These are phyloP conservation scores for Vanessa cardui DNA, from an alignment of 2,888 invertebrate genomes.

Conservation along the genomic window DNA sequence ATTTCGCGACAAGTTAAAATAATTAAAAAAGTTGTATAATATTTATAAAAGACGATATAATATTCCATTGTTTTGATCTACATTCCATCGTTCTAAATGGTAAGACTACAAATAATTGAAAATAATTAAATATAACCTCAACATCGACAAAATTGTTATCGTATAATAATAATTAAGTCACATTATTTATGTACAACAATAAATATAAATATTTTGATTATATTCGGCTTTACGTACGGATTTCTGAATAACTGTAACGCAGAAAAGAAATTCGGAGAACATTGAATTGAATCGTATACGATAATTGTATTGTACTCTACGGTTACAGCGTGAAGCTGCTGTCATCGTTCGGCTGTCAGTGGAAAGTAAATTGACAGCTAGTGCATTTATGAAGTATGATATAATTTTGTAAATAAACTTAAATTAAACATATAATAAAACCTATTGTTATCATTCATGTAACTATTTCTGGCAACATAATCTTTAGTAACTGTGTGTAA, in stretches of 20 bases:
- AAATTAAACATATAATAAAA: too few species aligned
- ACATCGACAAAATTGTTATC: conserved; percentile 13
- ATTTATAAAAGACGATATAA: too few species aligned
- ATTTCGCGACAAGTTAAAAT: neutral
- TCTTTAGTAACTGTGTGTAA: too few species aligned
- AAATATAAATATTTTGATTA: neutral
- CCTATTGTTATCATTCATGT: too few species aligned
- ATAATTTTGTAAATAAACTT: neutral
- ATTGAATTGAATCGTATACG: too few species aligned
- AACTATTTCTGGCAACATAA: too few species aligned
- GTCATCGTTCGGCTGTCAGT: neutral
- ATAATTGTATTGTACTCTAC: neutral
- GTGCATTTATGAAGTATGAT: neutral
- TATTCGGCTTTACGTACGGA: neutral
- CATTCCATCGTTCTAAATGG: conserved; percentile 3
- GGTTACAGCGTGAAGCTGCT: neutral
- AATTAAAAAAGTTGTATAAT: too few species aligned
- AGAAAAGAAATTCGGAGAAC: neutral
- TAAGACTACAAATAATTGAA: conserved; percentile 1
- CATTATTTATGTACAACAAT: conserved; percentile 1
- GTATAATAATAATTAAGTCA: conserved; percentile 2
- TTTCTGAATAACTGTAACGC: neutral
- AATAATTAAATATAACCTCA: conserved; percentile 8
- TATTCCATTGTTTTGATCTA: too few species aligned
- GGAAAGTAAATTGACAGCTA: too few species aligned